Evolutionary conservation across 2,113 vertebrate genomes (phyloP).

Genomic region (Salvelinus alpinus): DNA sequence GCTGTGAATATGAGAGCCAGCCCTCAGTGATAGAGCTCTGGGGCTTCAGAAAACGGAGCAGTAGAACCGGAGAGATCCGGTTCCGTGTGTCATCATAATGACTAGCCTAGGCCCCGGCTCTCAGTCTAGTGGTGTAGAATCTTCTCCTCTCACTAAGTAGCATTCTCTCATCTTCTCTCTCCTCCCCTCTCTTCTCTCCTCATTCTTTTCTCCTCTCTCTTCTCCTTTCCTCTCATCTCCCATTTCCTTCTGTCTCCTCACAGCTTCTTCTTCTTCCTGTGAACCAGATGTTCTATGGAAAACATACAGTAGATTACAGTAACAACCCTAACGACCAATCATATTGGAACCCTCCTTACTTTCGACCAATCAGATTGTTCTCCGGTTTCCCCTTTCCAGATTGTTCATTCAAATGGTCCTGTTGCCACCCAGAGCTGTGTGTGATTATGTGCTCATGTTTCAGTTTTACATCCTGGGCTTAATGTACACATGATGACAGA

Average conservation of each 20-base stretch:
- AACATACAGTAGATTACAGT: slow-evolving; percentile 33
- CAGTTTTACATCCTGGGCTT: slow-evolving; percentile 54
- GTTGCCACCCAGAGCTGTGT: slow-evolving; percentile 47
- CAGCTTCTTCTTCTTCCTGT: slow-evolving; percentile 28
- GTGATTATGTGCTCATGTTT: slow-evolving; percentile 58
- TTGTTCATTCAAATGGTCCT: slow-evolving; percentile 44
- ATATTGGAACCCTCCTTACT: slow-evolving; percentile 31
- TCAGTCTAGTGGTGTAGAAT: slow-evolving; percentile 7
- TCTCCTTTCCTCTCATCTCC: slow-evolving; percentile 22
- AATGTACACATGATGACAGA: slow-evolving; percentile 57
- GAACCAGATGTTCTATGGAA: slow-evolving; percentile 64
- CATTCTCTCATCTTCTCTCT: slow-evolving; percentile 3
- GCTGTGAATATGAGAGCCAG: slow-evolving; percentile 45
- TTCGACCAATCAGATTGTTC: slow-evolving; percentile 51
- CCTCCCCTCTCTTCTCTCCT: neutral
- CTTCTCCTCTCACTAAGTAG: too few species aligned
- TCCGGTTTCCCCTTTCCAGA: slow-evolving; percentile 41
- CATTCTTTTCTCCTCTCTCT: too few species aligned
- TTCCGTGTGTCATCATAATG: slow-evolving; percentile 53
- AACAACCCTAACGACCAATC: slow-evolving; percentile 4
- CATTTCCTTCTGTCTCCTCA: slow-evolving; percentile 43
- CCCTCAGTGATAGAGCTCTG: slow-evolving; percentile 46
- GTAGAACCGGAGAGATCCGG: slow-evolving; percentile 45
- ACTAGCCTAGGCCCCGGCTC: slow-evolving; percentile 31
- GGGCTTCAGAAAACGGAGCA: slow-evolving; percentile 53